Conservation (phyloP, 1,140 invertebrate genomes). For the Agrilus planipennis region DNA sequence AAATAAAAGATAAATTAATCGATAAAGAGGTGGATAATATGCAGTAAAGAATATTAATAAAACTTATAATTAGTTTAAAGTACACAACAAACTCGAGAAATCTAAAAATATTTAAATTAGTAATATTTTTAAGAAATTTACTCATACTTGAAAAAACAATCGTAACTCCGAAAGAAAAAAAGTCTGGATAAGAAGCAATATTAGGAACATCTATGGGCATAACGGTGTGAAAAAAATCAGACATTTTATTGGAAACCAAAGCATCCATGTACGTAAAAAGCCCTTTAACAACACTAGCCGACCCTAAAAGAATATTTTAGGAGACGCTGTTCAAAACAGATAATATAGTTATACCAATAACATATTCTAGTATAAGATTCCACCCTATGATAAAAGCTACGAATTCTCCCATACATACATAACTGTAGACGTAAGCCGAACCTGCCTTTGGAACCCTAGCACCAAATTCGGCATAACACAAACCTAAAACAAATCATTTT, state of each 20-base stretch:
- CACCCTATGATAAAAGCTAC: slow-evolving; percentile 71
- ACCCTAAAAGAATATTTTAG: slow-evolving; percentile 32
- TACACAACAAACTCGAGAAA: no score
- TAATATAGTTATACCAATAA: slow-evolving; percentile 79
- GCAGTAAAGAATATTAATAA: no score
- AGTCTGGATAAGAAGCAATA: slow-evolving; percentile 54
- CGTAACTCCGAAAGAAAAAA: slow-evolving; percentile 48
- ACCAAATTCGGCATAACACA: slow-evolving; percentile 84
- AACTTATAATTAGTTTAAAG: no score
- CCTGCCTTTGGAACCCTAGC: slow-evolving; percentile 77
- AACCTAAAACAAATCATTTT: slow-evolving; percentile 39
- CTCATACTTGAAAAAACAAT: slow-evolving; percentile 43
- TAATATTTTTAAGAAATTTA: not conserved
- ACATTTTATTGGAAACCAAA: slow-evolving; percentile 49
- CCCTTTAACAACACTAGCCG: slow-evolving; percentile 62
- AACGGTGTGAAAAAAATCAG: slow-evolving; percentile 42
- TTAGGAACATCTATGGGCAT: slow-evolving; percentile 44
- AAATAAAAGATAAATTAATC: no score
- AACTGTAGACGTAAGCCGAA: slow-evolving; percentile 82
- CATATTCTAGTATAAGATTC: slow-evolving; percentile 85
- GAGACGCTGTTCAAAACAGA: slow-evolving; percentile 33
- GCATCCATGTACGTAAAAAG: slow-evolving; percentile 62
- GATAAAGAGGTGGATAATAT: no score
- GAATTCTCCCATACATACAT: slow-evolving; percentile 78
- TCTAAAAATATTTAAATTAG: not conserved